Evolutionary conservation across 2,797 vertebrate species (phyloP), one percentile per base, ranked within the genome.

Genomic region (Botia almorhae): DNA sequence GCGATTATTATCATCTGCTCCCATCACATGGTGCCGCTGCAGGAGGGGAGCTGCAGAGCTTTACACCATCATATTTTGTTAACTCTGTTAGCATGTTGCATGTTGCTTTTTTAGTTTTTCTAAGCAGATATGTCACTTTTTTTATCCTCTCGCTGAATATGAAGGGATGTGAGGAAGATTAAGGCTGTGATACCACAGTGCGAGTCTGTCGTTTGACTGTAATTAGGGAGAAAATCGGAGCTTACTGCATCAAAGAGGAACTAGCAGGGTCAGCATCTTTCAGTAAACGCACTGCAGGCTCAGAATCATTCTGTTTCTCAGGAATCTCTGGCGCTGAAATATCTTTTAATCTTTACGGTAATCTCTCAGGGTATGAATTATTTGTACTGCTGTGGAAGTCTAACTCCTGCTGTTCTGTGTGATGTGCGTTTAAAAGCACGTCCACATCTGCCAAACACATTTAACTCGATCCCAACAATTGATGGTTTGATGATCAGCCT

Each of bases 141-240:
- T 33, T 69, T 33, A 55, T 70, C n/a, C 56, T 80, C 76, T 11
- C 29, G 21, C 69, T 80, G 73, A 50, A 73, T 80, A 69, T 78
- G 61, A 79, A 82, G 81, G 81, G 74, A 84, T 87, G 76, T 85
- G 85, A 84, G 77, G 85, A 75, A 76, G 69, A 87, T 82, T 79
- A 81, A 80, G 77, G 75, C 83, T 87, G 72, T 88, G 83, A 86
- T 85, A 73, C 80, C 80, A 80, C 75, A 85, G 84, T 67, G 68
- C 63, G 72, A 86, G 86, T 85, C 86, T 88, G 82, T 89, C 88
- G 88, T 89, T 89, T 88, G 80, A 86, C 82, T 82, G 84, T 89
- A 89, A 89, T 89, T 87, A 87, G 85, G 86, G 84, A 82, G 88
- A 85, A 88, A 87, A 84, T 85, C 84, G 82, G 82, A 81, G 78